Conservation (phyloP, 2,797 vertebrate species). For the Graptemys geographica region DNA sequence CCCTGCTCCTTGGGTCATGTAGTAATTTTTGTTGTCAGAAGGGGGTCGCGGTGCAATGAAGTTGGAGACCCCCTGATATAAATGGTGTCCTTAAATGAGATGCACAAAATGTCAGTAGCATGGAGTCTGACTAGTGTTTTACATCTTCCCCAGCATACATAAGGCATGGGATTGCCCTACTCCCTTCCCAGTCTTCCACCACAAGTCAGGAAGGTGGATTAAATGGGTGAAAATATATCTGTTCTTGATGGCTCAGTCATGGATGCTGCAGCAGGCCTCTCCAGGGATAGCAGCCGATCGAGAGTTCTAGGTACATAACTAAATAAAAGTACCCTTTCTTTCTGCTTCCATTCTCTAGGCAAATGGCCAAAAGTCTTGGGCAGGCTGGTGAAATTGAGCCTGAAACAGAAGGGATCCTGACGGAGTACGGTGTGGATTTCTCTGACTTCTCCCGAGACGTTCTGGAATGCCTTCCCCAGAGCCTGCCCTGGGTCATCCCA, state of each 20-base stretch:
- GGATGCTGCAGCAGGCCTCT: neutral
- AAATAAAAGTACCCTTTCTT: neutral
- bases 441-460: constrained; percentile 91
- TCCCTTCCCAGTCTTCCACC: neutral
- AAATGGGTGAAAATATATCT: neutral
- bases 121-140: neutral
- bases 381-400: constrained; percentile 97
- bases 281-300: rapidly evolving
- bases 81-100: neutral
- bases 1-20: too few species aligned
- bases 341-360: constrained; percentile 78
- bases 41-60: too few species aligned
- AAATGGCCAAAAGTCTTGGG: constrained; percentile 91
- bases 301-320: neutral
- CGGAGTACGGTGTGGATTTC: constrained; percentile 93
- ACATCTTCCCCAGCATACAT: neutral
- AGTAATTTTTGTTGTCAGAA: too few species aligned
- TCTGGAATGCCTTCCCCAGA: constrained; percentile 91
- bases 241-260: neutral
- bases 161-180: neutral
- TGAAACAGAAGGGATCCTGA: constrained; percentile 96
- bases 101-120: neutral
- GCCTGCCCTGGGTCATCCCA: constrained; percentile 91
- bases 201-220: neutral
- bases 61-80: neutral